phyloP scores from a whole-genome alignment of 2,888 invertebrate species.

The Mesoligia furuncula region DNA sequence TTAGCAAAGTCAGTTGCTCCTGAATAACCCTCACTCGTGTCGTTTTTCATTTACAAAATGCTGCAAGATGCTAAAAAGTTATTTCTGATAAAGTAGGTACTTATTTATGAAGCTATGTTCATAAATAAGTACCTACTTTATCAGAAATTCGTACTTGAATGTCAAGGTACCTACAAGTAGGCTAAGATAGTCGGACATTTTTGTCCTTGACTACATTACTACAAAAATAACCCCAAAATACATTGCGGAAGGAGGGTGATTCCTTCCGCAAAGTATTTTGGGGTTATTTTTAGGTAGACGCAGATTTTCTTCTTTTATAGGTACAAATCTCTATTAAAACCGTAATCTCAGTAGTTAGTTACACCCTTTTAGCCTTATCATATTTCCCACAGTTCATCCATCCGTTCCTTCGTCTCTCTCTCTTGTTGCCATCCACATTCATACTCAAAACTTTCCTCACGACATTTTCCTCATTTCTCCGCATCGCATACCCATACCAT shows the following conservation, averaged over 20 bases:
- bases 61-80: background rate
- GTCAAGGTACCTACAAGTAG: background rate
- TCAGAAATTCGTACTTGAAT: too few species aligned
- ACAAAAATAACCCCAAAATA: too few species aligned
- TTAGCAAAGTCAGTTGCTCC: background rate
- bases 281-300: background rate
- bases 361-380: background rate
- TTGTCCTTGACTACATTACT: background rate
- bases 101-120: too few species aligned
- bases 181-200: background rate
- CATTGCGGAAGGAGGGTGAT: too few species aligned
- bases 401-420: background rate
- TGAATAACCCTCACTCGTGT: background rate
- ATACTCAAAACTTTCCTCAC: background rate
- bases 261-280: too few species aligned
- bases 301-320: background rate
- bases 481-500: background rate
- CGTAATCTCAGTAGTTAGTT: background rate
- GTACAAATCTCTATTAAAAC: background rate
- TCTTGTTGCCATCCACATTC: background rate
- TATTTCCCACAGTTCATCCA: background rate
- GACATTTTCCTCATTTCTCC: background rate
- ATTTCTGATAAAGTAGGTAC: too few species aligned
- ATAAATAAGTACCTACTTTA: background rate
- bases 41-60: background rate